A percentile compares a stretch with the other conserved stretches of the same genome.
These are phyloP conservation scores for Eospalax fontanierii DNA, from an alignment of 2,797 vertebrate genomes.

Conservation along the genomic window DNA sequence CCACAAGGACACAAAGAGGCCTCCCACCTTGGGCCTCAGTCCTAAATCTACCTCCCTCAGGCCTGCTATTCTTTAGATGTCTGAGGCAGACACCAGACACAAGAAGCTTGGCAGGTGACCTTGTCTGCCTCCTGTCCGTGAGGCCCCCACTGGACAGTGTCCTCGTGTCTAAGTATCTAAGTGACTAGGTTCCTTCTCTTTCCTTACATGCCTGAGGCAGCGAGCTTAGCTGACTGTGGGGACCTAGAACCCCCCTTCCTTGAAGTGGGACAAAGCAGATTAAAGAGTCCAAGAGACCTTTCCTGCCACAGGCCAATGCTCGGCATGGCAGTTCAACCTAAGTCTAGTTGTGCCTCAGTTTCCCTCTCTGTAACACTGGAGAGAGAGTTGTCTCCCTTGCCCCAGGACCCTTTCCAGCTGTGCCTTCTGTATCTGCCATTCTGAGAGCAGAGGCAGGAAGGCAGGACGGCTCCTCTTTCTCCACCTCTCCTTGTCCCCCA, in stretches of 20 bases:
- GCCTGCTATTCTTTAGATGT: not conserved
- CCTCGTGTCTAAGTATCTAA: not conserved
- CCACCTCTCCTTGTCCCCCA: conserved; percentile 83
- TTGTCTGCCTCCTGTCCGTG: not conserved
- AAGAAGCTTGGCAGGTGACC: not conserved
- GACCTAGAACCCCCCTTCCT: not conserved
- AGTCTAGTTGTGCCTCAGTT: conserved; percentile 52
- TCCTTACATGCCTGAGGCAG: not conserved
- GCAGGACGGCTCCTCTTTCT: conserved; percentile 70
- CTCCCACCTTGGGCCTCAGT: not conserved
- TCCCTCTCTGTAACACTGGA: conserved; percentile 5
- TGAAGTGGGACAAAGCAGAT: not conserved
- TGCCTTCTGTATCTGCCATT: conserved; percentile 52
- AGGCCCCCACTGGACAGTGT: not conserved
- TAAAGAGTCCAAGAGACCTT: not conserved
- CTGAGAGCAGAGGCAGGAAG: conserved; percentile 72
- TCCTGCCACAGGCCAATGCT: not conserved
- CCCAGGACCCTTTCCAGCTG: conserved; percentile 60
- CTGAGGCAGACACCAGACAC: not conserved
- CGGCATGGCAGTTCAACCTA: not conserved
- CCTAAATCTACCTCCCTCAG: not conserved
- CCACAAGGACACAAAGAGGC: not conserved
- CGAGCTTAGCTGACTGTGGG: not conserved
- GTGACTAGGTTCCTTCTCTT: not conserved
- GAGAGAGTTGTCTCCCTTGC: not conserved